These are phyloP conservation scores for Passer domesticus DNA, from an alignment of 2,113 vertebrate species.

Conservation along the genomic window DNA sequence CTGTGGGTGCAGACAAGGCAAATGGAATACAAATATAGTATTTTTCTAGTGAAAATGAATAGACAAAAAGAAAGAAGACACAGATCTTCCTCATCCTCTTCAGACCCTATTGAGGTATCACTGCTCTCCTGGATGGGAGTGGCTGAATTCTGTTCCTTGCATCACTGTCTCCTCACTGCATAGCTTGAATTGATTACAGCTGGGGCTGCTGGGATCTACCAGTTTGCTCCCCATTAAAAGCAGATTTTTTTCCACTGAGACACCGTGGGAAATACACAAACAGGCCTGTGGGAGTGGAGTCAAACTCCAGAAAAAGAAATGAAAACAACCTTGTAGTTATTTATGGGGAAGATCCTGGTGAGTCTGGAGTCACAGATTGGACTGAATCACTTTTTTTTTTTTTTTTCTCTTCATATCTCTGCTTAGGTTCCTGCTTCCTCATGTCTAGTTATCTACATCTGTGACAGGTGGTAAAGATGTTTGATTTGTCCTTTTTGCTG, in stretches of 20 bases:
- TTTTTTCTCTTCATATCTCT: neutral
- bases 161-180: neutral
- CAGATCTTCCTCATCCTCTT: neutral
- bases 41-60: neutral
- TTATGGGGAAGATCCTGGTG: neutral
- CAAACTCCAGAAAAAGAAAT: conserved; percentile 29
- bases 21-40: neutral
- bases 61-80: neutral
- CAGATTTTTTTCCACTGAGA: neutral
- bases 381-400: neutral
- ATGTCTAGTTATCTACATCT: neutral
- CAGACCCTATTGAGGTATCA: neutral
- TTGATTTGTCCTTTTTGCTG: neutral
- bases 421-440: neutral
- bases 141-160: neutral
- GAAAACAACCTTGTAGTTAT: neutral
- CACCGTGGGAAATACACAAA: neutral
- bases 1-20: neutral
- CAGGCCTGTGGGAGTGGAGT: neutral
- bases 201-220: neutral
- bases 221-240: neutral
- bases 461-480: neutral
- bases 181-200: neutral
- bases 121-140: neutral
- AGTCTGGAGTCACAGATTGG: neutral